Base-by-base conservation (phyloP, 2,113 vertebrate genomes). In the Meleagris gallopavo region DNA sequence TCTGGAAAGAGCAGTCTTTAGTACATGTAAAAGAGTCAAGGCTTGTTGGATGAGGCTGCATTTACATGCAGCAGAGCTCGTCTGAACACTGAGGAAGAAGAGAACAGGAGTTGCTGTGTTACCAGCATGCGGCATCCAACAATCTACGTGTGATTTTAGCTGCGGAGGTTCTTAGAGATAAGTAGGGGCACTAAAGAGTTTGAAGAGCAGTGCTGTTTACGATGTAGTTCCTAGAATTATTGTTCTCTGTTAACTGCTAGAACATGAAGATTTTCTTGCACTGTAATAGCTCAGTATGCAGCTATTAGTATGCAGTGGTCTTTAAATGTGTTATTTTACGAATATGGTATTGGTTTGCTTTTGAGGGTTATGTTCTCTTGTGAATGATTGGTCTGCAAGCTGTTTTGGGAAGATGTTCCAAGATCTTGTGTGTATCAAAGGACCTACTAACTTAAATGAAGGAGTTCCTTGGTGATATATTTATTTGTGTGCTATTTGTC, bases 281-380 rank as follows among this genome's bases (percentile, higher is more conserved):
- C 10, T 29, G 16, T 7, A 21, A 11, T 6, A 20, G 9, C 30
- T 80, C 2, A 4, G 74, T n/a, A 19, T 58, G 38, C 32, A 41
- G 41, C 41, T 43, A 5, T 43, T 43, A 43, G 41, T 16, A 43
- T 40, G 40, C 41, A 43, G 25, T 32, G 58, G 58, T 9, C 10
- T 57, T 61, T n/a, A 11, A 22, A 29, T 0, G 0, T 13, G 25
- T 4, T 54, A 5, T 75, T 90, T 67, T 5, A 16, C 74, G 32
- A 94, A 25, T 15, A 9, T 4, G 14, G 7, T 38, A n/a, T 30
- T 50, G 30, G 30, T 81, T 18, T 55, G n/a, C 36, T 50, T 60
- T 50, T 60, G 12, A 55, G 41, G 41, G 16, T 29, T 17, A 2
- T 16, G 17, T 36, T 72, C 43, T 74, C 7, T 20, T 61, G 52